These are phyloP conservation scores for Carcina quercana DNA, from an alignment of 2,888 invertebrate species.

Conservation along the genomic window DNA sequence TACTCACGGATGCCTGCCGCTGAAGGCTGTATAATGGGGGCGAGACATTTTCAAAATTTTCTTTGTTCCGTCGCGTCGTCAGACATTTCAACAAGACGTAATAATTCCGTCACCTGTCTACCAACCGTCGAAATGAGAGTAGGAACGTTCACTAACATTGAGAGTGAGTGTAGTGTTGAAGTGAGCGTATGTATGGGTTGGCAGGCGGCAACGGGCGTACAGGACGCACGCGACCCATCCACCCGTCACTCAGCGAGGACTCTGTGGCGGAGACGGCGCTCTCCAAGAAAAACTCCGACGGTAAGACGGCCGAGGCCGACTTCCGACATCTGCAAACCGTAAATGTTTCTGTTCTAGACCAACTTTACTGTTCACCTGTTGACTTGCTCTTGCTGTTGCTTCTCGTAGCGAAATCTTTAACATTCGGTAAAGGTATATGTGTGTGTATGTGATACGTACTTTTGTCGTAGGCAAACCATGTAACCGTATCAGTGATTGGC, in stretches of 20 bases:
- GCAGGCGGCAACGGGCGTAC: slow-evolving; percentile 64
- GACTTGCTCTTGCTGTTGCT: slow-evolving; percentile 53
- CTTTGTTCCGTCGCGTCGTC: no score
- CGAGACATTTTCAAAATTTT: no score
- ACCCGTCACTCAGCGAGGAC: slow-evolving; percentile 87
- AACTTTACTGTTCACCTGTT: slow-evolving; percentile 36
- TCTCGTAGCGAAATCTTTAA: slow-evolving; percentile 28
- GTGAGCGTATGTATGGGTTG: slow-evolving; percentile 64
- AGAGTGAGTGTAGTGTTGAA: slow-evolving; percentile 38
- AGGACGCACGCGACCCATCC: slow-evolving; percentile 54
- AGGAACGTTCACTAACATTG: no score
- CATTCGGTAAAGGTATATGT: slow-evolving; percentile 3
- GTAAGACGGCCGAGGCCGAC: slow-evolving; percentile 72
- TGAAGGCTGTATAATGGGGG: no score
- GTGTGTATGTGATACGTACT: slow-evolving; percentile 14
- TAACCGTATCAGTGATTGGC: no score
- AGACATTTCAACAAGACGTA: no score
- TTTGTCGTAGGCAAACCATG: no score
- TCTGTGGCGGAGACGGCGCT: slow-evolving; percentile 86
- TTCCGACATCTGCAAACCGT: slow-evolving; percentile 23
- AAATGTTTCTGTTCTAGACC: slow-evolving; percentile 39
- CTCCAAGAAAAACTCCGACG: slow-evolving; percentile 89
- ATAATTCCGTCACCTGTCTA: no score
- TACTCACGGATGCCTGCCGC: background rate
- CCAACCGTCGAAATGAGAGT: no score